Base-by-base conservation (phyloP, 2,888 invertebrate species). In the Pinctada fucata region DNA sequence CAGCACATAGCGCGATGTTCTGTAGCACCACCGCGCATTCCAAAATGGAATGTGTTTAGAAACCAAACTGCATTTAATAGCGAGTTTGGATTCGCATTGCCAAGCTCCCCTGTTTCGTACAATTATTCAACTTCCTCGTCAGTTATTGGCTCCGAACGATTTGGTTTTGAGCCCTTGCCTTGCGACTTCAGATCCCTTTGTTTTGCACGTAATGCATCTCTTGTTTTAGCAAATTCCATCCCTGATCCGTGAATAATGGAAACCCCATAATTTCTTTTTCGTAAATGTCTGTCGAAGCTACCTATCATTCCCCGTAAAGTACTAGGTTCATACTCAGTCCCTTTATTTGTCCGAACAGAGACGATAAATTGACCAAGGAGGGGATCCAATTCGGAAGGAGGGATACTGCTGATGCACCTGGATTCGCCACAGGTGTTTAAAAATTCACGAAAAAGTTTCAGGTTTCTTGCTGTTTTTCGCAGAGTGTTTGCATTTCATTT, bases 21-120 rank as follows among this genome's bases (percentile, higher is more conserved):
- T 6, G 69, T 69, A 6, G 71, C 50, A 6, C 75, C 76, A 65
- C 65, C 71, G 13, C 71, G 52, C 49, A 71, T 65, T 31, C 76
- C 76, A 64, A 76, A 76, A 76, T 76, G 71, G 4, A 71, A 49
- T 45, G 66, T 76, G 50, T 71, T 76, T n/a, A 52, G 16, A n/a
- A 69, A 76, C 76, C 76, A 76, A 3, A 75, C 6, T 2, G 69
- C 63, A 50, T 76, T 76, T 16, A 76, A 13, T 3, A 76, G 10
- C 3, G 72, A 72, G 47, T 51, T 50, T 48, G 71, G 76, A 13
- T 45, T 76, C 4, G 58, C 49, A 31, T 49, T 64, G 3, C 76
- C 76, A 6, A 76, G 76, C 50, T 71, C 52, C 16, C 49, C 45
- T 10, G 63, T 76, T 47, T 13, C 69, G 49, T 72, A 58, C 45